Base-by-base conservation (phyloP, 2,797 vertebrate species). In the Eulemur albifrons region DNA sequence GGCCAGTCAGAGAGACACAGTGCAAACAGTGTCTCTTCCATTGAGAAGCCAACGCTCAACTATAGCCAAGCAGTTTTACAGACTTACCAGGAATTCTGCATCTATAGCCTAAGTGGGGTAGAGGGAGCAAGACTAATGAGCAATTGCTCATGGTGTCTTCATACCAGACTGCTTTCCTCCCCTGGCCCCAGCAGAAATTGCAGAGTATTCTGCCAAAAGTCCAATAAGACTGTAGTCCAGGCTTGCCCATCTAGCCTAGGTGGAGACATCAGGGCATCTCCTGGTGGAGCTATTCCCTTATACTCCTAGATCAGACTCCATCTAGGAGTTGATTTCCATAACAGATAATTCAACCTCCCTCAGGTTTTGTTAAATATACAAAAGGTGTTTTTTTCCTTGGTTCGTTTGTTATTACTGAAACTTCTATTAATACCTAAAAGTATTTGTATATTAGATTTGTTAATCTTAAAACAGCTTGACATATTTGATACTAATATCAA, bases 211-310 rank as follows among this genome's bases (percentile, higher is more conserved):
- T 86, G 30, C 25, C 1, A 38, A 59, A 11, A 4, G 1, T 23
- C 15, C 30, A 13, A 1, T 12, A n/a, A 43, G 45, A 38, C 45
- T 17, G 10, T 2, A 13, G 54, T 27, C 5, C 30, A 85, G 17
- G 2, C 59, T 85, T 27, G 23, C 1, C 20, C 2, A 4, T 0
- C 0, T 7, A 32, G 48, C 40, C 9, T 23, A 9, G 15, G 0
- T 7, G 18, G 35, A 54, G 2, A 75, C 18, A 57, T 20, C 2
- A 25, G 35, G 38, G 35, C 0, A 1, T 8, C 21, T 73, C 0
- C 23, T 27, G 18, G 1, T 35, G 21, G 3, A 35, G 30, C 17
- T 38, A 2, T 40, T 81, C 15, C 67, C 10, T 72, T 50, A 54
- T 0, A 30, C 15, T 30, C 35, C 35, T n/a, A 43, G 8, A 5